Evolutionary conservation across 2,797 vertebrate genomes (phyloP), one percentile per base, ranked within the genome.

Genomic region (Argentina silus): DNA sequence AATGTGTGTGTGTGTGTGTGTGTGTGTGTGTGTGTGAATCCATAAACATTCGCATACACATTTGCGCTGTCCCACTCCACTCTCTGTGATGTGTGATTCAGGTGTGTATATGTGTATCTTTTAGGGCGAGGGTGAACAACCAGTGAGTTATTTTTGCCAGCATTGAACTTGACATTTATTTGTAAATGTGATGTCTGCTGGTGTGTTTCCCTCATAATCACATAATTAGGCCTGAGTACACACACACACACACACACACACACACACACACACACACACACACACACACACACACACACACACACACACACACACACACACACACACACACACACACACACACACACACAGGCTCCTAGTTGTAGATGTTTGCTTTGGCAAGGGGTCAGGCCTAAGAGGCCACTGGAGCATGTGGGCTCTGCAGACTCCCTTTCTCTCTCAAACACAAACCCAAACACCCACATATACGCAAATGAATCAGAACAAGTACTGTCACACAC

Each of bases 351-450:
- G 67, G 47, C 60, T 69, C 67, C 75, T 81, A 81, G 73, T 84
- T 81, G n/a, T 78, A 79, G 78, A 79, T 84, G 82, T 81, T 84
- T 80, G 68, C 69, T 79, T 79, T 81, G 77, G 80, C 80, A 81
- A 74, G 76, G 43, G 80, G 77, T 63, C 70, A 56, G 74, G 27
- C 4, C 27, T 36, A 36, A 80, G 74, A 81, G 80, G 73, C 82
- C 82, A 74, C 72, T 70, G 67, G 76, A 72, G 77, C 80, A 81
- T 81, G 77, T 81, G 81, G 69, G 75, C 50, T 69, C 74, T 70
- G 51, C 56, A 5, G 27, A 36, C 27, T 36, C 27, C 27, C 27
- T 36, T 36, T 4, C 27, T 36, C 27, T 36, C 27, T 36, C 44
- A 15, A 42, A 36, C 15, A 15, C 53, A 53, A 23, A 15, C 17